phyloP scores from a whole-genome alignment of 2,113 vertebrate species.

The Hippocampus mohnikei region DNA sequence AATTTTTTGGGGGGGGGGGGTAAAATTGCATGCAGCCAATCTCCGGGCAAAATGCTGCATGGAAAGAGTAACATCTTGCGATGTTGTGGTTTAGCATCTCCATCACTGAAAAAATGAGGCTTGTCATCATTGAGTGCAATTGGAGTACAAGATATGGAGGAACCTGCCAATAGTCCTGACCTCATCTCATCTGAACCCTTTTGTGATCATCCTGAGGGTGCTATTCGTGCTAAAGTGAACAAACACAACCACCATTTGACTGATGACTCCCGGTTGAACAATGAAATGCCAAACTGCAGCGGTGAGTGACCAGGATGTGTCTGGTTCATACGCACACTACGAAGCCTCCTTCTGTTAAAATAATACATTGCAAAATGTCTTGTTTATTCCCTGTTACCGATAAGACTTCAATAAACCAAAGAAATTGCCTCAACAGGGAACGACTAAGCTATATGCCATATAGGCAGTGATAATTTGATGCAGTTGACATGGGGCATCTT shows the following conservation, averaged over 20 bases:
- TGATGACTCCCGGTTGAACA: background rate
- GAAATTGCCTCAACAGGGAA: background rate
- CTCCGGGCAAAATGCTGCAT: too few species aligned
- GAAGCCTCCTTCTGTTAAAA: background rate
- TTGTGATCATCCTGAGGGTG: background rate
- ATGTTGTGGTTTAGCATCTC: background rate
- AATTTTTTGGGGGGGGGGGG: too few species aligned
- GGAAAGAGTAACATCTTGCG: background rate
- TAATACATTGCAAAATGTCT: background rate
- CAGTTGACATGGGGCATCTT: background rate
- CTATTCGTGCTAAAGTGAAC: background rate
- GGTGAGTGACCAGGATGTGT: background rate
- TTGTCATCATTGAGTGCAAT: background rate
- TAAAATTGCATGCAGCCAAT: background rate
- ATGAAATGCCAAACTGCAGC: background rate
- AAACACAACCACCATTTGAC: background rate
- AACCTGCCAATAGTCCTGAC: background rate
- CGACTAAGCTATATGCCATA: too few species aligned
- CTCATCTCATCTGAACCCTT: background rate
- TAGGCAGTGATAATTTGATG: background rate
- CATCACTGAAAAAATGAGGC: background rate
- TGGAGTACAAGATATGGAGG: background rate
- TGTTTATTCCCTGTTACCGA: background rate
- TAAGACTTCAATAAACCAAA: background rate
- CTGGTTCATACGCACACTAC: background rate